Evolutionary conservation across 2,113 vertebrate genomes (phyloP).

Genomic region (Tamias sibiricus): DNA sequence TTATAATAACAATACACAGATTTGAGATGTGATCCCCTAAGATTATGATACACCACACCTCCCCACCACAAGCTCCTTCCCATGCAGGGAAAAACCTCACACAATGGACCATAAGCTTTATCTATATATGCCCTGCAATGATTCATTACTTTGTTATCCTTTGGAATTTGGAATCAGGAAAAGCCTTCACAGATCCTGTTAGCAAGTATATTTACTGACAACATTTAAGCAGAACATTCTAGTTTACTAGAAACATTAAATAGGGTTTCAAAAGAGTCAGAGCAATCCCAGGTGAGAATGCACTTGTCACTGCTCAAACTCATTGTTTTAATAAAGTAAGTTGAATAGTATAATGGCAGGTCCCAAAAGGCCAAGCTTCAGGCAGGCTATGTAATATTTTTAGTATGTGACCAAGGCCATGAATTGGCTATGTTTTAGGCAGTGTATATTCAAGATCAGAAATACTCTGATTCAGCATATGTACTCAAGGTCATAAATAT

Average conservation of each 20-base stretch:
- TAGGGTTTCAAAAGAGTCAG: background rate
- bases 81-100: background rate
- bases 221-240: background rate
- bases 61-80: background rate
- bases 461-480: no score
- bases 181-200: rapidly evolving
- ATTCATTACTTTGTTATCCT: background rate
- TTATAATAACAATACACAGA: background rate
- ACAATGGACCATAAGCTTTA: background rate
- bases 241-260: background rate
- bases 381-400: no score
- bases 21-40: rapidly evolving
- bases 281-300: background rate
- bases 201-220: background rate
- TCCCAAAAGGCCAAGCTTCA: no score
- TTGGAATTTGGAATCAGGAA: background rate
- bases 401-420: no score
- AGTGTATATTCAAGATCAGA: no score
- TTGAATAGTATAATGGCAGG: background rate
- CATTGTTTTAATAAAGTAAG: background rate
- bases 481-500: no score
- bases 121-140: background rate
- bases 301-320: background rate
- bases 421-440: no score
- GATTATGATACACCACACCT: background rate